These are phyloP conservation scores for Muscicapa comitata DNA, from an alignment of 2,797 vertebrate species.

Conservation along the genomic window DNA sequence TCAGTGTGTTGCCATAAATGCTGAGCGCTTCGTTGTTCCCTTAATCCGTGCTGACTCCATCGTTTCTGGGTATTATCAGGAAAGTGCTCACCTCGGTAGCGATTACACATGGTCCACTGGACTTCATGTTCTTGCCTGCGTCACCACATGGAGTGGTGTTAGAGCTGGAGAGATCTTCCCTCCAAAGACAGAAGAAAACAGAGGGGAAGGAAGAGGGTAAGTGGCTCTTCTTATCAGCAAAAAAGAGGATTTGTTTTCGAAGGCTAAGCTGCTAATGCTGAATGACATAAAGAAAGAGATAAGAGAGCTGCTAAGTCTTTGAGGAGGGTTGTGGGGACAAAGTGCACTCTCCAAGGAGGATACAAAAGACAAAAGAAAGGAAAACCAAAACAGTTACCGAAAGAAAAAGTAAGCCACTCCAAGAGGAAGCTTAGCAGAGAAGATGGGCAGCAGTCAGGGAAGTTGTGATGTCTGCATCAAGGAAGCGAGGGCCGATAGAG, in stretches of 20 bases:
- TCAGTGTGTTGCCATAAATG: background rate
- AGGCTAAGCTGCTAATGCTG: conserved; percentile 32
- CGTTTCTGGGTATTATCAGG: background rate
- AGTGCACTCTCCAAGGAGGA: background rate
- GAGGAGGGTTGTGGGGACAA: background rate
- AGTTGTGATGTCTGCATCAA: background rate
- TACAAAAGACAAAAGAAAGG: background rate
- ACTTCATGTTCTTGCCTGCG: background rate
- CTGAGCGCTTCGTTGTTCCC: background rate
- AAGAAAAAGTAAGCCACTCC: background rate
- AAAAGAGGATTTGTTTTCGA: conserved; percentile 7
- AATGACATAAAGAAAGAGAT: conserved; percentile 17
- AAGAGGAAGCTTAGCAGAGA: background rate
- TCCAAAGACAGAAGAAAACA: background rate
- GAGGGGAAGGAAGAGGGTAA: background rate
- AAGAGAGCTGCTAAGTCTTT: conserved; percentile 13
- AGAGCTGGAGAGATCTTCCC: background rate
- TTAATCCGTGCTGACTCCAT: conserved; percentile 29
- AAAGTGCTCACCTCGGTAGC: conserved; percentile 6
- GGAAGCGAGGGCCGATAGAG: background rate
- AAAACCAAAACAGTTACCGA: background rate
- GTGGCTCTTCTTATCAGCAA: background rate
- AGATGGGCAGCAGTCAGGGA: background rate
- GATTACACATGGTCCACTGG: background rate
- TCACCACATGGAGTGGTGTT: background rate